Evolutionary conservation across 2,888 invertebrate genomes (phyloP).

Genomic region (Macrophya alboannulata): DNA sequence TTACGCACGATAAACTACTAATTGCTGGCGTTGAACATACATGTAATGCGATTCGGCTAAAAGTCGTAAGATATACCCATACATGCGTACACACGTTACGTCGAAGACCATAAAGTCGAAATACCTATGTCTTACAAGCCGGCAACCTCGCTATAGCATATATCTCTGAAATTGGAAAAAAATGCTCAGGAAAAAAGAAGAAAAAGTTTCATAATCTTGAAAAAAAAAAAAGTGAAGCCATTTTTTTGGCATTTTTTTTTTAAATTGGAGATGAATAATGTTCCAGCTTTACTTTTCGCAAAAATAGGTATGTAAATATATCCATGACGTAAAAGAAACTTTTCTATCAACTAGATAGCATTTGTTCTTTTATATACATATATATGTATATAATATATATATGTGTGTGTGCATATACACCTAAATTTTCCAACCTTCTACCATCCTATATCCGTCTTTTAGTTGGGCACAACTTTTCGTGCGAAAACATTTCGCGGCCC

Average conservation of each 20-base stretch:
- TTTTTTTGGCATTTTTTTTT: not conserved
- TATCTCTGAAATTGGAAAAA: not conserved
- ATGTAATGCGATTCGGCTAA: not conserved
- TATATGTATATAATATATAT: no score
- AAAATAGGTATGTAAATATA: no score
- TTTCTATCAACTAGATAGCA: slow-evolving; percentile 56
- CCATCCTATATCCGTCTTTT: not conserved
- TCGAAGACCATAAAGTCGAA: not conserved
- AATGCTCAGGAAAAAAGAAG: not conserved
- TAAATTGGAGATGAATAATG: not conserved
- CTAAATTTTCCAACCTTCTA: not conserved
- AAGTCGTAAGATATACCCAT: not conserved
- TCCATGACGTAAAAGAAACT: slow-evolving; percentile 50
- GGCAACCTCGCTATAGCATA: not conserved
- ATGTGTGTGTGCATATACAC: no score
- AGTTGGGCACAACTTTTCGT: slow-evolving; percentile 60
- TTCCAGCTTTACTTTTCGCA: not conserved
- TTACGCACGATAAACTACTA: slow-evolving; percentile 40
- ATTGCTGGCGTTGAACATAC: slow-evolving; percentile 14
- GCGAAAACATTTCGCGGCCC: slow-evolving; percentile 54
- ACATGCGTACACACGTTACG: not conserved
- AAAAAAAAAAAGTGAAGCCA: not conserved
- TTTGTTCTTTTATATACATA: slow-evolving; percentile 11
- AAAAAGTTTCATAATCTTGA: no score
- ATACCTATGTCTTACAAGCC: not conserved